A percentile compares a stretch with the other conserved stretches of the same genome.
Evolutionary conservation across 2,113 vertebrate genomes (phyloP).

Genomic region (Helogale parvula): DNA sequence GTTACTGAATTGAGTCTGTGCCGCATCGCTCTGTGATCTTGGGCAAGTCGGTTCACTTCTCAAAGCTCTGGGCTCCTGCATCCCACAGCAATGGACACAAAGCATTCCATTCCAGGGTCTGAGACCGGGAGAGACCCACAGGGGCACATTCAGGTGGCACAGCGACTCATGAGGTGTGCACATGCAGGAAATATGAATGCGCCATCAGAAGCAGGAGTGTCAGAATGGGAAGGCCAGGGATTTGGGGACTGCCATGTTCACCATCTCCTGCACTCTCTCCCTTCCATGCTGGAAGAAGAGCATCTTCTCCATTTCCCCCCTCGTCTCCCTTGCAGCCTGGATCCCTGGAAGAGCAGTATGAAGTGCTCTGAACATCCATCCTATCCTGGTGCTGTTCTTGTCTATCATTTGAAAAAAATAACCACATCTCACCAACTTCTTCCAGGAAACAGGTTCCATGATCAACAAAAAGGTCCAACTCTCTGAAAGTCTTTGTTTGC

Average conservation of each 20-base stretch:
- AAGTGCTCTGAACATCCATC: not conserved
- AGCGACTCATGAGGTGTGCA: fast-evolving
- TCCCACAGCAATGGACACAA: fast-evolving
- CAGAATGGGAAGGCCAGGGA: fast-evolving
- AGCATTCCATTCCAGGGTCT: not conserved
- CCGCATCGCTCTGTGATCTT: not conserved
- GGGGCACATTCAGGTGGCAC: too few species aligned
- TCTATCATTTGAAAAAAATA: not conserved
- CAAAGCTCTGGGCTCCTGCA: not conserved
- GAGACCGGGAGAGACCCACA: too few species aligned
- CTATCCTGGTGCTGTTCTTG: not conserved
- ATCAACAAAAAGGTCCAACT: not conserved
- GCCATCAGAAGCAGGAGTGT: not conserved
- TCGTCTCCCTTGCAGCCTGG: too few species aligned
- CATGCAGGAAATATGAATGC: not conserved
- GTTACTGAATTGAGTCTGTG: not conserved
- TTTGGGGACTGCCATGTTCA: not conserved
- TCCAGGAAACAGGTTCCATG: not conserved
- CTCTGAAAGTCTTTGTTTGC: conserved; percentile 15
- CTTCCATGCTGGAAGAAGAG: not conserved
- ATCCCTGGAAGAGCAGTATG: not conserved
- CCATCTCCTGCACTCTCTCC: not conserved
- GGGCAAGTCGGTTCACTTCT: not conserved
- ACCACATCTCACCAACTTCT: not conserved
- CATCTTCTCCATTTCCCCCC: too few species aligned